phyloP scores from a whole-genome alignment of 1,140 invertebrate species.

The Penaeus chinensis region DNA sequence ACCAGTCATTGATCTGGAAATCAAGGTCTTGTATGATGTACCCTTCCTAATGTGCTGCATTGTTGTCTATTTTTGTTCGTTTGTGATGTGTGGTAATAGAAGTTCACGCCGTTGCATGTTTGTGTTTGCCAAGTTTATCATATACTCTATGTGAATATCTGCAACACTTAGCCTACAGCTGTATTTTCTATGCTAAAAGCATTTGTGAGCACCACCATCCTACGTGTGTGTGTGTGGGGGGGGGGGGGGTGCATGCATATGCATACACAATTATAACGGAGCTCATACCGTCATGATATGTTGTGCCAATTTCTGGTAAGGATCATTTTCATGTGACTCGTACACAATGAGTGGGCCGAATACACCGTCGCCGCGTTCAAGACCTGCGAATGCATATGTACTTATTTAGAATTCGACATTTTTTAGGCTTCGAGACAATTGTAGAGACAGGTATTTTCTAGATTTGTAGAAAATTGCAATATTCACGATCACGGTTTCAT shows the following conservation, averaged over 20 bases:
- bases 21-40: not conserved
- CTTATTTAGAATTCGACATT: no score
- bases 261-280: no score
- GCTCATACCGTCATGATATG: slow-evolving; percentile 78
- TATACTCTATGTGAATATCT: no score
- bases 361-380: slow-evolving; percentile 84
- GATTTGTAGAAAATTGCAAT: not conserved
- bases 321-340: slow-evolving; percentile 78
- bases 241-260: no score
- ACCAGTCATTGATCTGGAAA: slow-evolving; percentile 55
- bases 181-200: no score
- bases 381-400: slow-evolving; percentile 70
- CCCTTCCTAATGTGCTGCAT: not conserved
- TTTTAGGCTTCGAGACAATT: no score
- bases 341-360: slow-evolving; percentile 83
- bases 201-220: no score
- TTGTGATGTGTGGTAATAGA: not conserved
- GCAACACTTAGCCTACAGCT: no score
- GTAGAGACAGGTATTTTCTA: not conserved
- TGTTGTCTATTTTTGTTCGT: not conserved
- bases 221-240: no score
- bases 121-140: no score
- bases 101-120: no score
- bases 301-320: slow-evolving; percentile 82
- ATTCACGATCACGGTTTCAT: no score